A percentile compares a stretch with the other conserved stretches of the same genome.
These are phyloP conservation scores for Actenoides lindsayi DNA, from an alignment of 2,113 vertebrate genomes.

Conservation along the genomic window DNA sequence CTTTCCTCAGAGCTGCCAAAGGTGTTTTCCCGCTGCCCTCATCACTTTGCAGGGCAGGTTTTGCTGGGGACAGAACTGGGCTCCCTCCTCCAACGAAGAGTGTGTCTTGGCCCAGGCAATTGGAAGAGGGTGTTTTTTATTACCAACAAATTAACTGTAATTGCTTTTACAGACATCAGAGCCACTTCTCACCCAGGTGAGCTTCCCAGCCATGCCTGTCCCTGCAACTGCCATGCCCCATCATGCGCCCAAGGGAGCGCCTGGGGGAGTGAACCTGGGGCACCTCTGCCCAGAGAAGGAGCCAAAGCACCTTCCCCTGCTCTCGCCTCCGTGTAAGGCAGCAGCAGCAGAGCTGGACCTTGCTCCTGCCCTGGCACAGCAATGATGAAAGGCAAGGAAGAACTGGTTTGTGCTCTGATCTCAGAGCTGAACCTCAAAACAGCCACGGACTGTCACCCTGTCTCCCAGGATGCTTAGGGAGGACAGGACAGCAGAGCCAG, in stretches of 20 bases:
- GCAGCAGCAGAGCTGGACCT: background rate
- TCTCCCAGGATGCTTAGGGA: conserved; percentile 56
- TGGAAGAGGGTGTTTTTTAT: conserved; percentile 48
- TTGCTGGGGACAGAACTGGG: background rate
- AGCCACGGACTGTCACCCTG: background rate
- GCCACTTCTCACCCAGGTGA: background rate
- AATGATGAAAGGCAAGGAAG: conserved; percentile 56
- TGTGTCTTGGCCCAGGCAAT: background rate
- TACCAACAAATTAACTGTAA: conserved; percentile 36
- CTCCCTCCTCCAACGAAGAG: background rate
- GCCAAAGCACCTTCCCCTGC: background rate
- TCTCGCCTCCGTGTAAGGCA: background rate
- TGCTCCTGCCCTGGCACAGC: background rate
- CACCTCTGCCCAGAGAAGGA: background rate
- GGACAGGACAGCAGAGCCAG: conserved; percentile 65
- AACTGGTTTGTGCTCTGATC: conserved; percentile 67
- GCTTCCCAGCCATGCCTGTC: background rate
- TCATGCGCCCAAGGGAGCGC: background rate
- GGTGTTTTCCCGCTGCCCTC: background rate
- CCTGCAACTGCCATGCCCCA: background rate
- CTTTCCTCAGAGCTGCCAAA: background rate
- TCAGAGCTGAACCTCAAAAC: conserved; percentile 64
- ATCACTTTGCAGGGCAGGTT: background rate
- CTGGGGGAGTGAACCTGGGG: background rate
- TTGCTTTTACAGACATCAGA: conserved; percentile 40